Percentiles rank a stretch among this genome's conserved stretches.
These are phyloP conservation scores for Himalopsyche phryganea DNA, from an alignment of 1,140 invertebrate genomes.

Conservation along the genomic window DNA sequence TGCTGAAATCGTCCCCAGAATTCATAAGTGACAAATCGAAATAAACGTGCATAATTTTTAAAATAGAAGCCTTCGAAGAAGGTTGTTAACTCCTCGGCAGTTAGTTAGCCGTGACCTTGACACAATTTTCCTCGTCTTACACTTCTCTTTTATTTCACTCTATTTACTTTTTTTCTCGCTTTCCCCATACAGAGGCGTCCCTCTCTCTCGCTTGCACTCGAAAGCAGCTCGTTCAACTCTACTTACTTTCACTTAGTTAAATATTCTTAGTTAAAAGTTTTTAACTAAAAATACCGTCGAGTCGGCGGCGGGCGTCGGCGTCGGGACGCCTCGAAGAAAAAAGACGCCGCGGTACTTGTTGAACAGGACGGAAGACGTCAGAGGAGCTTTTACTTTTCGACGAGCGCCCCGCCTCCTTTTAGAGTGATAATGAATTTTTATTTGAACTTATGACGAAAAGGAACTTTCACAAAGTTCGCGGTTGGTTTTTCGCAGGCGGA, in stretches of 20 bases:
- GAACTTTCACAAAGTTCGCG: neutral
- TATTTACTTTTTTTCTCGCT: constrained; percentile 29
- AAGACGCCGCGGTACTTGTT: constrained; percentile 28
- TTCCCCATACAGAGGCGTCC: constrained; percentile 6
- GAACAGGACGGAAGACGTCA: constrained; percentile 16
- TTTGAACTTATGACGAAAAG: constrained; percentile 23
- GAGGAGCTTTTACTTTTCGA: constrained; percentile 11
- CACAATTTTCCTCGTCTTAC: constrained; percentile 27
- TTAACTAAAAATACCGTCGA: constrained; percentile 32
- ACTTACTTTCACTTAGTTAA: constrained; percentile 31
- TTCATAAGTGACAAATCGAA: no score
- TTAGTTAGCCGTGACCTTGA: constrained; percentile 34
- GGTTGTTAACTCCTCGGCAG: constrained; percentile 27
- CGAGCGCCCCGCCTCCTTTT: constrained; percentile 15
- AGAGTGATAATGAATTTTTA: constrained; percentile 35
- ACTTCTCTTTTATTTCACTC: constrained; percentile 22
- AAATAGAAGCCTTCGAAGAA: neutral
- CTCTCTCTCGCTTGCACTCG: constrained; percentile 1
- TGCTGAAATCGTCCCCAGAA: no score
- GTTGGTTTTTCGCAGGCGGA: no score
- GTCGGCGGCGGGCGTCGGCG: constrained; percentile 4
- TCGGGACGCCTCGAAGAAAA: constrained; percentile 14
- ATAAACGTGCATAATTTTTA: neutral
- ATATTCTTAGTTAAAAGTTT: constrained; percentile 36
- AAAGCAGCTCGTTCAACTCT: constrained; percentile 2